A percentile compares a stretch with the other conserved stretches of the same genome.
Evolutionary conservation across 2,888 invertebrate genomes (phyloP).

Genomic region (Mimachlamys varia): DNA sequence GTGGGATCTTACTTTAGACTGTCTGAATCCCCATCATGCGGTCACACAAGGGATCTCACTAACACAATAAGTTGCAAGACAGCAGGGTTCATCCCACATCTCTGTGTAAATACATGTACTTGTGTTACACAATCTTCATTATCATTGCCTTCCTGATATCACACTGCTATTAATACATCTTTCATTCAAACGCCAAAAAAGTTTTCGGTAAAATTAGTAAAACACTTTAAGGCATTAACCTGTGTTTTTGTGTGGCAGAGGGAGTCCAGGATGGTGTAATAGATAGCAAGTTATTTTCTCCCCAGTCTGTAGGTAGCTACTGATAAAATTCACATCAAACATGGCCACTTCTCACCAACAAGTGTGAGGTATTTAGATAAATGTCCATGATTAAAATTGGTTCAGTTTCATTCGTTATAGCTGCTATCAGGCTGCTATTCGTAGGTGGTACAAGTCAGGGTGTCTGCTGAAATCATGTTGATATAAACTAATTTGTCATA

Average conservation of each 20-base stretch:
- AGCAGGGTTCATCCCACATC: too few relatives aligned
- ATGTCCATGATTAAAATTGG: constrained; percentile 12
- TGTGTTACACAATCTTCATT: neutral
- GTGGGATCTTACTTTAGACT: too few relatives aligned
- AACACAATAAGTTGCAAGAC: too few relatives aligned
- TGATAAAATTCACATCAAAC: constrained; percentile 36
- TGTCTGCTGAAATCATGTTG: constrained; percentile 5
- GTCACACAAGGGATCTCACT: too few relatives aligned
- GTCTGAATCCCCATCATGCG: too few relatives aligned
- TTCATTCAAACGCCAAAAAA: constrained; percentile 17
- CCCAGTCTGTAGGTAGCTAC: neutral
- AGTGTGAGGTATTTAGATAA: constrained; percentile 36
- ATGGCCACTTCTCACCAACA: neutral
- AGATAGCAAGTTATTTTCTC: constrained; percentile 14
- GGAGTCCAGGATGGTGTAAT: constrained; percentile 16
- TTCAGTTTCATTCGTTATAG: constrained; percentile 3
- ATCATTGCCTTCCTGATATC: neutral
- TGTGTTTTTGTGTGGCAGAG: constrained; percentile 22
- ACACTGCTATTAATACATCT: neutral
- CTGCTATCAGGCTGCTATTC: neutral
- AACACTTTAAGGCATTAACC: constrained; percentile 31
- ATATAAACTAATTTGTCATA: constrained; percentile 2
- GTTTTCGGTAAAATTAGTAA: neutral
- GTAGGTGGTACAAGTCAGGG: neutral
- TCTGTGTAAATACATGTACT: neutral